Evolutionary conservation across 2,888 invertebrate genomes (phyloP).

Genomic region (Capitulum mitella): DNA sequence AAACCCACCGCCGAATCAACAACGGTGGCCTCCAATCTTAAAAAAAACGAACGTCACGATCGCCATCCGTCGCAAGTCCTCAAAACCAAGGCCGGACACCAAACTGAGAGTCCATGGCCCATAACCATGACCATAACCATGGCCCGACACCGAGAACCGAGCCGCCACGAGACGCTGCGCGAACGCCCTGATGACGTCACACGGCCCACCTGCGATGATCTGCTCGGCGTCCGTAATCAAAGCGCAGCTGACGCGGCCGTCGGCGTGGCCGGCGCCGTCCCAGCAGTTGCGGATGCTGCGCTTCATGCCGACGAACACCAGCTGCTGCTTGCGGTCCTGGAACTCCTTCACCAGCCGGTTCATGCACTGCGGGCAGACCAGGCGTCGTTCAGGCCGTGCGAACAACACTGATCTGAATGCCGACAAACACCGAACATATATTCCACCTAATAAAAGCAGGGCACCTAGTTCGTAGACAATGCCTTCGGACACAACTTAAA

Average conservation of each 20-base stretch:
- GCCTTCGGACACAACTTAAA: no score
- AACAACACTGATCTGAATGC: no score
- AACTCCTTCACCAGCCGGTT: slow-evolving; percentile 26
- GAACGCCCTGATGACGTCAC: not conserved
- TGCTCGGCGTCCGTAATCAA: slow-evolving; percentile 8
- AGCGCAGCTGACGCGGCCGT: slow-evolving; percentile 4
- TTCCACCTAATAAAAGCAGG: no score
- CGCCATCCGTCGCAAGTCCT: not conserved
- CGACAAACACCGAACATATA: no score
- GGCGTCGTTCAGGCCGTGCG: no score
- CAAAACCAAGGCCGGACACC: not conserved
- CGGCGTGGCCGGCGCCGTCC: slow-evolving; percentile 23
- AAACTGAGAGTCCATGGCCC: not conserved
- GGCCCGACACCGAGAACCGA: not conserved
- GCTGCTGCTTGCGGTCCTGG: slow-evolving; percentile 23
- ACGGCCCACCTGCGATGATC: not conserved
- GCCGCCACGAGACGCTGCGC: not conserved
- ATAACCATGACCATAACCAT: not conserved
- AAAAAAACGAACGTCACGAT: not conserved
- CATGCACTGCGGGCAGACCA: slow-evolving; percentile 28
- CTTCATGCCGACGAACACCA: slow-evolving; percentile 27
- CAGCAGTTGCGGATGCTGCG: slow-evolving; percentile 2
- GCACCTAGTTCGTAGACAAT: no score
- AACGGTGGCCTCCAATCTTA: not conserved
- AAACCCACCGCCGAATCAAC: no score